Evolutionary conservation across 1,140 invertebrate genomes (phyloP), one percentile per base, ranked within the genome.

Genomic region (Acromyrmex charruanus): DNA sequence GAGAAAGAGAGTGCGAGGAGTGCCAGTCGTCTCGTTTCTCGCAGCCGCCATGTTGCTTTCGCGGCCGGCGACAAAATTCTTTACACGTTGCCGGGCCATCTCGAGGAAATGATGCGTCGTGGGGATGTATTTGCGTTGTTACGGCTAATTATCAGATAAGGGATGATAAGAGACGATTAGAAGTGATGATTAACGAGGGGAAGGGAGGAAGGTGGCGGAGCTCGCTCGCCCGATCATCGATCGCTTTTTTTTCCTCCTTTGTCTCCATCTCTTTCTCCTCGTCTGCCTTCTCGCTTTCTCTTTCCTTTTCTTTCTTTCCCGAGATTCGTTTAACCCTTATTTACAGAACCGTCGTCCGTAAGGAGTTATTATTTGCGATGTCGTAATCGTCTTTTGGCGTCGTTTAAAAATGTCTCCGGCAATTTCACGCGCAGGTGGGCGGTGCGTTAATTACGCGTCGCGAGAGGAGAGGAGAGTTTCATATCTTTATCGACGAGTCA

Each of bases 21-120:
- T 49, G 69, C 69, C 80, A 58, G 39, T 75, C 80, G 68, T 81
- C 79, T 85, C 39, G 63, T 14, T 82, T 51, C 71, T 63, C 63
- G 82, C 18, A 14, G 65, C 85, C 92, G 94, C 94, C 94, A 94
- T 94, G 86, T 94, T 94, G 90, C 80, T 89, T 88, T 75, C 82
- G 80, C 89, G 90, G 88, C 92, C 92, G 92, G 92, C 81, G 87
- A 92, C 90, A 75, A 89, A 93, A 89, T 89, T 75, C 69, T 55
- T 61, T 39, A 39, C 80, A 84, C 80, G 80, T 84, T 84, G 69
- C 35, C 39, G 68, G 49, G 69, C 69, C 59, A 63, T 51, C 53
- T 31, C 12, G 39, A 25, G 69, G n/a, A 51, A 61, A 63, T 14
- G 28, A 35, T 61, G 25, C 35, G 18, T 39, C 77, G 9, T 16